phyloP scores from a whole-genome alignment of 2,113 vertebrate species.

The Gracilinanus agilis region DNA sequence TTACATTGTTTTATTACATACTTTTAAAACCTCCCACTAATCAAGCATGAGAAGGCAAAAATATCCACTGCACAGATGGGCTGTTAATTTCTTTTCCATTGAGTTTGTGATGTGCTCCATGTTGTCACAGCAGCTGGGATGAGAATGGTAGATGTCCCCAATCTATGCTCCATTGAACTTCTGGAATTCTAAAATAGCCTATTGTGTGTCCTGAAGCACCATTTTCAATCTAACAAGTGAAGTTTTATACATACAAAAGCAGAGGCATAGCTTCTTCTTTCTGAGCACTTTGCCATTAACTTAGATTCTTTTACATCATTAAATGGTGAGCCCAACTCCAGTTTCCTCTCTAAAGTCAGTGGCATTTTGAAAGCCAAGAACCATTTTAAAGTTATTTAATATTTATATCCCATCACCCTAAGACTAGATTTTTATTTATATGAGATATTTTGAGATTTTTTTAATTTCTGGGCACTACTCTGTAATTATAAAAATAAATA shows the following conservation, averaged over 20 bases:
- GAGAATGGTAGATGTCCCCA: slow-evolving; percentile 74
- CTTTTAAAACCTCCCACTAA: slow-evolving; percentile 65
- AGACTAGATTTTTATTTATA: not conserved
- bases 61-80: slow-evolving; percentile 73
- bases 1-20: slow-evolving; percentile 55
- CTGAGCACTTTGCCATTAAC: slow-evolving; percentile 28
- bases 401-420: not conserved
- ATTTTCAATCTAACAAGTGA: slow-evolving; percentile 61
- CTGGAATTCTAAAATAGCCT: slow-evolving; percentile 67
- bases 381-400: not conserved
- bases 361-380: not conserved
- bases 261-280: slow-evolving; percentile 30
- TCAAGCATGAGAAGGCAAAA: slow-evolving; percentile 71
- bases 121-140: slow-evolving; percentile 78
- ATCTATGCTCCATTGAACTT: slow-evolving; percentile 79
- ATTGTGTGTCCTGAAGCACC: slow-evolving; percentile 65
- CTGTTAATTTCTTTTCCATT: slow-evolving; percentile 75
- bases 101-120: slow-evolving; percentile 67
- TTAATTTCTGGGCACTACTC: not conserved
- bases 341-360: slow-evolving; percentile 25
- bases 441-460: not conserved
- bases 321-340: not conserved
- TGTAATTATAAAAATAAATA: not conserved
- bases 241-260: slow-evolving; percentile 49
- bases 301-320: slow-evolving; percentile 45